Percentiles rank a stretch among this genome's conserved stretches.
Conservation (phyloP, 2,797 vertebrate species). For the Gadopsis marmoratus region DNA sequence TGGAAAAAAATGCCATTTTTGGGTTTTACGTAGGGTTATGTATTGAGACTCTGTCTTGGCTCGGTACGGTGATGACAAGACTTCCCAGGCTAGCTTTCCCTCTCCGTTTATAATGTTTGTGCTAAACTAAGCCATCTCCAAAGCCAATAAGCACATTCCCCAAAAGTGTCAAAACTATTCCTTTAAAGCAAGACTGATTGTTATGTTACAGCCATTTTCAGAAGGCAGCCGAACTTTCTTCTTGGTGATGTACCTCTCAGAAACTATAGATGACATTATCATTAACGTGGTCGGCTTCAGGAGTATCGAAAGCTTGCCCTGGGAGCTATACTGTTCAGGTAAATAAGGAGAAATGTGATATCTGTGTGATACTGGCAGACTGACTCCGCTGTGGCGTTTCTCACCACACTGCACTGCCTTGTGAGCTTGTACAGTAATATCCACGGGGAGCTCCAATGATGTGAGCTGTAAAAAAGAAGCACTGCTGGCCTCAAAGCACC, state of each 20-base stretch:
- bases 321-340: background rate
- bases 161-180: background rate
- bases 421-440: slow-evolving; percentile 44
- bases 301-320: background rate
- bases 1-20: background rate
- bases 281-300: background rate
- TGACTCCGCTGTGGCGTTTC: slow-evolving; percentile 9
- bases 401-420: slow-evolving; percentile 13
- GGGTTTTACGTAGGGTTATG: background rate
- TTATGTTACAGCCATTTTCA: background rate
- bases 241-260: background rate
- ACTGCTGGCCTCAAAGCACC: slow-evolving; percentile 60
- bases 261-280: background rate
- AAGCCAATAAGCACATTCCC: too few relatives aligned
- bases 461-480: slow-evolving; percentile 63
- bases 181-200: background rate
- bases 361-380: slow-evolving; percentile 8
- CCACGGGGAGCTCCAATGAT: slow-evolving; percentile 54
- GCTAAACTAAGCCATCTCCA: background rate
- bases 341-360: slow-evolving; percentile 2
- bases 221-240: background rate
- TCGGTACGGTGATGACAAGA: background rate
- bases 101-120: background rate
- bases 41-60: background rate
- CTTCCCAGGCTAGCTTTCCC: background rate